Evolutionary conservation across 2,888 invertebrate species (phyloP).

Genomic region (Gymnocheta viridis): DNA sequence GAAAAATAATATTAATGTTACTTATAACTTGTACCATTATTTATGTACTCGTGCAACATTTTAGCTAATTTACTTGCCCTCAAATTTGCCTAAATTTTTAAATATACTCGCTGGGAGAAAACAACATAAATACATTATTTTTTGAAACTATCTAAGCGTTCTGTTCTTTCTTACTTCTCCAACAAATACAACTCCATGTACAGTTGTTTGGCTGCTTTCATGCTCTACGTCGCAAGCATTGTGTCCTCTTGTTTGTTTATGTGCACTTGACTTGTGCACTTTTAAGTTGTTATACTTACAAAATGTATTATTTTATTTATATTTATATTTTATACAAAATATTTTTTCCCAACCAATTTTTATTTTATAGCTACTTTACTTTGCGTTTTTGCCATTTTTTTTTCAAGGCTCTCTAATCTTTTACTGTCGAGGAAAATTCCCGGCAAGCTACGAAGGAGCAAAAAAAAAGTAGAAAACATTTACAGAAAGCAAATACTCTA

Average conservation of each 20-base stretch:
- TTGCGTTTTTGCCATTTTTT: conserved; percentile 32
- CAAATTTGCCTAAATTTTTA: not conserved
- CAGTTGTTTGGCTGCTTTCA: conserved; percentile 35
- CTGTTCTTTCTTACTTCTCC: not conserved
- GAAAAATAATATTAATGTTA: too few relatives aligned
- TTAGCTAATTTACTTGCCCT: not conserved
- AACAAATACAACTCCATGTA: conserved; percentile 2
- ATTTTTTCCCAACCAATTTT: conserved; percentile 37
- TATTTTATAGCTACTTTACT: conserved; percentile 62
- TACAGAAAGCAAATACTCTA: conserved; percentile 67
- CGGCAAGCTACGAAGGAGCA: conserved; percentile 7
- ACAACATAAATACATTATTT: not conserved
- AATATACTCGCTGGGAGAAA: conserved; percentile 8
- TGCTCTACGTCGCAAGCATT: conserved; percentile 19
- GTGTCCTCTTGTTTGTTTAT: conserved; percentile 46
- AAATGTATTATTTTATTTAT: conserved; percentile 68
- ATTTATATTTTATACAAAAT: conserved; percentile 57
- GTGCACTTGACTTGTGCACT: conserved; percentile 69
- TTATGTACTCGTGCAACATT: not conserved
- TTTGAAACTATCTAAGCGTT: conserved; percentile 5
- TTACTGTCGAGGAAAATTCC: conserved; percentile 26
- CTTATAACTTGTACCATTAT: too few relatives aligned
- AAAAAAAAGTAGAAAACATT: conserved; percentile 29
- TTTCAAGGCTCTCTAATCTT: conserved; percentile 60
- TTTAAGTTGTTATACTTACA: conserved; percentile 69